Evolutionary conservation across 2,888 invertebrate genomes (phyloP).

Genomic region (Mythimna ferrago): DNA sequence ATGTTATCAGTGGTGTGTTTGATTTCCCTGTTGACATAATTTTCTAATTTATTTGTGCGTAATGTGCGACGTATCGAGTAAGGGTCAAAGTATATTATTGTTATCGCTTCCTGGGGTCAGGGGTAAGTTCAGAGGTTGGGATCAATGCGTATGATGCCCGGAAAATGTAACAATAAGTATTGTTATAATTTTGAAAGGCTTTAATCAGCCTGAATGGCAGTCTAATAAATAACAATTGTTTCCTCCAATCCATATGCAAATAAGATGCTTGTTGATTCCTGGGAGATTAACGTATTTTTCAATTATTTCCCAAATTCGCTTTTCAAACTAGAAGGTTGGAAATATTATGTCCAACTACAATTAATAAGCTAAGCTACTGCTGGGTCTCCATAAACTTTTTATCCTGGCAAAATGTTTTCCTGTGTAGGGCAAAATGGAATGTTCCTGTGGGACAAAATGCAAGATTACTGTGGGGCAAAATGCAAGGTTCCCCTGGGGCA

Average conservation of each 20-base stretch:
- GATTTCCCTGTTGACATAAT: slow-evolving; percentile 57
- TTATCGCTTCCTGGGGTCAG: slow-evolving; percentile 15
- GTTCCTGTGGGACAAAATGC: too few species aligned
- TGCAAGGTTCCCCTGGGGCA: too few species aligned
- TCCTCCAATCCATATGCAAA: background rate
- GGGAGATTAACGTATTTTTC: too few species aligned
- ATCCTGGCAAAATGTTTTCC: too few species aligned
- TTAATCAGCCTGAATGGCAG: background rate
- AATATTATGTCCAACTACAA: too few species aligned
- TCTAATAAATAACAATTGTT: background rate
- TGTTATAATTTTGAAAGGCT: background rate
- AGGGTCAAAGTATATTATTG: slow-evolving; percentile 14
- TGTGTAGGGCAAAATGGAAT: too few species aligned
- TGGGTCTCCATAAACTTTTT: too few species aligned
- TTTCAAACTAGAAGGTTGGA: too few species aligned
- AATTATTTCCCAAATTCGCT: too few species aligned
- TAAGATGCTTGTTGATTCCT: background rate
- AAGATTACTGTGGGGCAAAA: too few species aligned
- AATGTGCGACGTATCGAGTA: slow-evolving; percentile 9
- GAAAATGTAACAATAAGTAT: background rate
- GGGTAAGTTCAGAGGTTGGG: background rate
- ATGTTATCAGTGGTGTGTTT: slow-evolving; percentile 43
- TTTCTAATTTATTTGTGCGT: slow-evolving; percentile 41
- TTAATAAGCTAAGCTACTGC: too few species aligned
- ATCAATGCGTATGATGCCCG: background rate